Percentiles rank a stretch among this genome's conserved stretches.
Evolutionary conservation across 2,888 invertebrate species (phyloP).

Genomic region (Cantharis rustica): DNA sequence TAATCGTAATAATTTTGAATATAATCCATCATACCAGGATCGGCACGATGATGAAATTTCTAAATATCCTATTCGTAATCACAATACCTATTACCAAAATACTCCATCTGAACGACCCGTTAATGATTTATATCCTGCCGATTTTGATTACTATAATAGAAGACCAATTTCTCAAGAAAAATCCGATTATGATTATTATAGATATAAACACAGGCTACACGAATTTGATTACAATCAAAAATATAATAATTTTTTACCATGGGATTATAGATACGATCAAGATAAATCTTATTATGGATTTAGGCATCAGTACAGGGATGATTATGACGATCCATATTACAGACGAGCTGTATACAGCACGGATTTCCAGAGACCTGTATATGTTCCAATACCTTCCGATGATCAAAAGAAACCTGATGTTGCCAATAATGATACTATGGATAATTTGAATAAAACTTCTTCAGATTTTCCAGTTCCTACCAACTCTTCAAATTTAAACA

Average conservation of each 20-base stretch:
- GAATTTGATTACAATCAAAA: background rate
- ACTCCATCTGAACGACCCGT: background rate
- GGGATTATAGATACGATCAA: background rate
- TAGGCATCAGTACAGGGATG: background rate
- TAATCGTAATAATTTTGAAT: background rate
- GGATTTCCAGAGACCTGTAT: conserved; percentile 8
- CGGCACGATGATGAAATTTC: background rate
- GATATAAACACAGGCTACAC: background rate
- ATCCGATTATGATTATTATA: background rate
- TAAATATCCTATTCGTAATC: background rate
- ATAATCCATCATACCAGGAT: background rate
- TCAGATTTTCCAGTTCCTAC: background rate
- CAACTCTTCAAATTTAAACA: background rate
- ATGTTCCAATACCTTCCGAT: background rate
- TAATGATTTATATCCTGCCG: background rate
- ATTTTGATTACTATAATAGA: background rate
- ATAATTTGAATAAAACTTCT: background rate
- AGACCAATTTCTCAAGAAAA: background rate
- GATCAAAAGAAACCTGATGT: background rate
- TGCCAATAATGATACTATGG: background rate
- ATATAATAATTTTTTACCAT: background rate
- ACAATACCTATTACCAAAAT: background rate
- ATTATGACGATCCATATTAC: background rate
- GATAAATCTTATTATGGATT: background rate
- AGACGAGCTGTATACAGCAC: background rate